Evolutionary conservation across 2,113 vertebrate species (phyloP).

Genomic region (Sorex araneus): DNA sequence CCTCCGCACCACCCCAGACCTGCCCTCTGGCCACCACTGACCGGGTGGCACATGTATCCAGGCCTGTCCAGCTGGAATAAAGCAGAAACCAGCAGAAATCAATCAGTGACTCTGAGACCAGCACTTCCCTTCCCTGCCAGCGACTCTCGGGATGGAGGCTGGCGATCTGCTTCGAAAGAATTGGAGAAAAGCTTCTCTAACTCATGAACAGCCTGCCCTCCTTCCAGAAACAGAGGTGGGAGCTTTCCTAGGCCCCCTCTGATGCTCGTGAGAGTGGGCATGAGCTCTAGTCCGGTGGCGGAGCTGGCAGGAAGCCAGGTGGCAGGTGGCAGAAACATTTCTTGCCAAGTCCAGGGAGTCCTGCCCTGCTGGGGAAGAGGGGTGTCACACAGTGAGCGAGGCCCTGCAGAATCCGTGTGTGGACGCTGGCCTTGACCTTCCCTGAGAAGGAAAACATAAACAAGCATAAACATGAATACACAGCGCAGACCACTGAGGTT

Average conservation of each 20-base stretch:
- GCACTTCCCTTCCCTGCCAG: background rate
- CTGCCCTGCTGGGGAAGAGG: too few relatives aligned
- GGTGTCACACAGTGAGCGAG: background rate
- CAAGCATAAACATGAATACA: background rate
- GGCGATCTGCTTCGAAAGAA: background rate
- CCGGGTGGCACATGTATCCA: background rate
- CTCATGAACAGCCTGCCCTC: rapidly evolving
- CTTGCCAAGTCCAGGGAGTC: background rate
- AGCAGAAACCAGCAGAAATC: background rate
- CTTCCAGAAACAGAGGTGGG: background rate
- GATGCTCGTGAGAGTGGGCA: too few relatives aligned
- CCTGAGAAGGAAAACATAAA: background rate
- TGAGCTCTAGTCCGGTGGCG: too few relatives aligned
- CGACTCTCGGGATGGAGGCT: background rate
- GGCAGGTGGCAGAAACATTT: too few relatives aligned
- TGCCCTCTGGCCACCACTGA: background rate
- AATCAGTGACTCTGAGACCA: background rate
- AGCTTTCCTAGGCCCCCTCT: too few relatives aligned
- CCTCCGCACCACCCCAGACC: background rate
- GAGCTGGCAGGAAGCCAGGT: too few relatives aligned
- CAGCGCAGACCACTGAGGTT: background rate
- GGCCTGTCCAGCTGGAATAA: background rate
- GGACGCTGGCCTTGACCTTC: background rate
- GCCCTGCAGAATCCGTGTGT: background rate
- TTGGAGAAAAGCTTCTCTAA: background rate